A percentile compares a stretch with the other conserved stretches of the same genome.
phyloP scores from a whole-genome alignment of 2,888 invertebrate species.

The Helobdella robusta region DNA sequence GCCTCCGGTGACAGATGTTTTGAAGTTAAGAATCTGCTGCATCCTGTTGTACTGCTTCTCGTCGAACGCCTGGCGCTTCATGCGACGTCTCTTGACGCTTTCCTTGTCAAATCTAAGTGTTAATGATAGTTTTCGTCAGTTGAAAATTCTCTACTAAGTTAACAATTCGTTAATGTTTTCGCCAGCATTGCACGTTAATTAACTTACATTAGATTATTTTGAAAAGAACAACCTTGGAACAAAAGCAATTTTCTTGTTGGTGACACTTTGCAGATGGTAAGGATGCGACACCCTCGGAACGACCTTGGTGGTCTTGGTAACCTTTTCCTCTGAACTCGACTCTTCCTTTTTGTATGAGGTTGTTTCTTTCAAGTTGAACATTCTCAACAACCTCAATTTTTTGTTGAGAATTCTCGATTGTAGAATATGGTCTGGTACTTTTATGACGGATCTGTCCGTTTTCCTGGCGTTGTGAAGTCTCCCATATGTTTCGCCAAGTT shows the following conservation, averaged over 20 bases:
- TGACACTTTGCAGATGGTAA: conserved; percentile 15
- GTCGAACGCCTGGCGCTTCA: conserved; percentile 39
- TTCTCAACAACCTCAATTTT: conserved; percentile 31
- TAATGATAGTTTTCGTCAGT: too few species aligned
- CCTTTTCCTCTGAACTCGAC: not conserved
- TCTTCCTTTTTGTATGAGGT: not conserved
- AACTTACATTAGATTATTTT: not conserved
- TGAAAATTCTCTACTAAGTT: not conserved
- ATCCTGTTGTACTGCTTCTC: conserved; percentile 36
- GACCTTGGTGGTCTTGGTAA: conserved; percentile 7
- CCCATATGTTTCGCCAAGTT: not conserved
- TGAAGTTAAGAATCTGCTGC: conserved; percentile 33
- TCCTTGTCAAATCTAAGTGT: conserved; percentile 16
- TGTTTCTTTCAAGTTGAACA: conserved; percentile 29
- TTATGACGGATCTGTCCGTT: conserved; percentile 25
- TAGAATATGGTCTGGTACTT: not conserved
- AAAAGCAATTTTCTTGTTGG: conserved; percentile 25
- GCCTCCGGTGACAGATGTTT: conserved; percentile 36
- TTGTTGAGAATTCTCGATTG: conserved; percentile 32
- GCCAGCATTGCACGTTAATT: too few species aligned
- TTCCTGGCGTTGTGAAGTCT: conserved; percentile 13
- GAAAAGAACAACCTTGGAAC: conserved; percentile 25
- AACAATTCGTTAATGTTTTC: too few species aligned
- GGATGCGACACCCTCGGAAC: conserved; percentile 26
- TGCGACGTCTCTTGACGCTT: conserved; percentile 1